A percentile compares a stretch with the other conserved stretches of the same genome.
These are phyloP conservation scores for Myxocyprinus asiaticus DNA, from an alignment of 2,113 vertebrate genomes.

Conservation along the genomic window DNA sequence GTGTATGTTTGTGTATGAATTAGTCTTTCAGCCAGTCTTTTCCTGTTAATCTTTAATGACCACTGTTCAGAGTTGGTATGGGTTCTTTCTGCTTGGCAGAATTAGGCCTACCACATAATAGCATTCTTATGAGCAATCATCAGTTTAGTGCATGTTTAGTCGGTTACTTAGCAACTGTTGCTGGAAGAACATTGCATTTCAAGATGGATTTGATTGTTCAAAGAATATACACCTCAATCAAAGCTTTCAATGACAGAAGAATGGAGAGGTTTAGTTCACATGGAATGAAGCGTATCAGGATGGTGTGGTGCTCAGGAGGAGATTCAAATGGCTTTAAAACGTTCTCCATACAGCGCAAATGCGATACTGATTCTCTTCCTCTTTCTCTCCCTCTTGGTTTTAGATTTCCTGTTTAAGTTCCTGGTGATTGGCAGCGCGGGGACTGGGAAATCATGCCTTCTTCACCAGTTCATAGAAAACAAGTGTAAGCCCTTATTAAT, in stretches of 20 bases:
- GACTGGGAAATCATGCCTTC: constrained; percentile 91
- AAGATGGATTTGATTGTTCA: no score
- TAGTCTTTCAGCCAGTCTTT: no score
- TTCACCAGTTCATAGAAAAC: constrained; percentile 94
- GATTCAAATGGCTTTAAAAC: neutral
- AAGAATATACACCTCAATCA: no score
- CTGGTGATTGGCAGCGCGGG: constrained; percentile 93
- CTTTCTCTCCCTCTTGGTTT: constrained; percentile 50
- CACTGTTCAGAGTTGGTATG: no score
- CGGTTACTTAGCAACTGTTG: no score
- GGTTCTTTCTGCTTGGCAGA: no score
- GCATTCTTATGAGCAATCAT: no score
- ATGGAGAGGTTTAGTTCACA: neutral
- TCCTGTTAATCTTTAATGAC: no score
- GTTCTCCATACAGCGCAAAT: neutral
- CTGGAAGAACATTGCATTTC: no score
- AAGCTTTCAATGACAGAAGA: neutral
- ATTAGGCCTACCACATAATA: no score
- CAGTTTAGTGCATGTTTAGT: no score
- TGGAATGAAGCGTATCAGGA: neutral
- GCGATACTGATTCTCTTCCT: constrained; percentile 34
- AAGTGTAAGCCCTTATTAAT: constrained; percentile 80
- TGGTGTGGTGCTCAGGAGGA: neutral
- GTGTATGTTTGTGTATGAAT: no score
- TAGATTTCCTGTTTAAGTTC: constrained; percentile 97